A percentile compares a stretch with the other conserved stretches of the same genome.
Evolutionary conservation across 2,113 vertebrate genomes (phyloP).

Genomic region (Chloebia gouldiae): DNA sequence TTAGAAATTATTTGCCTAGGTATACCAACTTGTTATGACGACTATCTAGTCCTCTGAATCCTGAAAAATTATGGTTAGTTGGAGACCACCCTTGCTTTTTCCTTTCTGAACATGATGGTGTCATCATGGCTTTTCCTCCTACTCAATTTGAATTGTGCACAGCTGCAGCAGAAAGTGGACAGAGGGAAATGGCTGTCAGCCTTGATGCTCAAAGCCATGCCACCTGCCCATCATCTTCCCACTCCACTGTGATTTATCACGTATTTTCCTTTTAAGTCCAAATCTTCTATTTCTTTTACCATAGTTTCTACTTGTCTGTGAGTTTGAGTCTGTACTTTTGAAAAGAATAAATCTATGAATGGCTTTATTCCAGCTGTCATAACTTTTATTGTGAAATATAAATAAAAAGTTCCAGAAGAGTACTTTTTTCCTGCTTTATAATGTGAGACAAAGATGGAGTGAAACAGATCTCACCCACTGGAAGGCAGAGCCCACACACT

Average conservation of each 20-base stretch:
- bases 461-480: slow-evolving; percentile 61
- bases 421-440: slow-evolving; percentile 7
- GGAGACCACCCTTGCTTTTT: background rate
- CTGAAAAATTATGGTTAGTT: background rate
- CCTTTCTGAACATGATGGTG: background rate
- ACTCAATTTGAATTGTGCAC: background rate
- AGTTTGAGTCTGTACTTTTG: slow-evolving; percentile 25
- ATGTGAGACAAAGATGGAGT: slow-evolving; percentile 33
- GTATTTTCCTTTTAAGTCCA: background rate
- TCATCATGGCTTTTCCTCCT: background rate
- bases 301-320: background rate
- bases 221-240: background rate
- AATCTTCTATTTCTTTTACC: background rate
- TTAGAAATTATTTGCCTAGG: background rate
- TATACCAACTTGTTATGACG: background rate
- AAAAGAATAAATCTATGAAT: background rate
- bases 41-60: background rate
- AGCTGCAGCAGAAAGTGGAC: background rate
- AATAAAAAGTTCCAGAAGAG: slow-evolving; percentile 40
- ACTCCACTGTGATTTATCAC: background rate
- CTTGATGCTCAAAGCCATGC: background rate
- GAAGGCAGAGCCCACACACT: slow-evolving; percentile 50
- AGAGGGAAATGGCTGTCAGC: background rate
- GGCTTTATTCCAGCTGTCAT: slow-evolving; percentile 54
- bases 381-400: slow-evolving; percentile 26